Base-by-base conservation (phyloP, 1,140 invertebrate genomes). In the Drosophila ananassae region DNA sequence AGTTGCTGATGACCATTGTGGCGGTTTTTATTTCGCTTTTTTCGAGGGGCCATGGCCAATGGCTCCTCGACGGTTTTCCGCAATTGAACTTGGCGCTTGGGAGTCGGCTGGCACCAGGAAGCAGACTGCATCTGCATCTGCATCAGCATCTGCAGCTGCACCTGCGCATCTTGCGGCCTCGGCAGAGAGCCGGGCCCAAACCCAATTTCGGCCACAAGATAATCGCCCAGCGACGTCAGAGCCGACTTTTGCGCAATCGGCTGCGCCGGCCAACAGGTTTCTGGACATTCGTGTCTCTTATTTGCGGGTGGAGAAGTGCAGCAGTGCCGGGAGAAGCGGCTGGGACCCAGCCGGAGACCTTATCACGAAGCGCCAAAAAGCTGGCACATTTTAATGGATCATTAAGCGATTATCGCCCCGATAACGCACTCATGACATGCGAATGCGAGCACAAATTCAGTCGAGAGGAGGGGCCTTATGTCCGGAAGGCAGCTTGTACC, bases 201-300 rank as follows among this genome's bases (percentile, higher is more conserved):
- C 57, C 22, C 22, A 22, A 39, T 34, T 30, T 9, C 32, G 52
- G 30, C 22, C 61, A 71, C 32, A 64, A 64, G 63, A 67, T 64
- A 67, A 67, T 44, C 63, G 46, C 24, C 24, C 22, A 50, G 51
- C 66, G 12, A 69, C 66, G 67, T 69, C 63, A 75, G 77, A 79
- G 77, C 79, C 77, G 77, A 79, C 52, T 75, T 79, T 79, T 79
- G 71, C 77, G 77, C 77, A 79, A 79, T 75, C 77, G 62, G 32
- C 48, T 58, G 10, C 21, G 53, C 30, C 39, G 51, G 50, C 50
- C 66, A 69, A 56, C 66, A 57, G 66, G 66, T 68, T 56, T 56
- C 24, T 37, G 54, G 9, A 32, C 10, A 44, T 56, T 32, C 44
- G 56, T 56, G 32, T 30, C 8, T 30, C 5, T 32, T 21, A 0